Base-by-base conservation (phyloP, 2,797 vertebrate species). In the Nyctalus aviator region DNA sequence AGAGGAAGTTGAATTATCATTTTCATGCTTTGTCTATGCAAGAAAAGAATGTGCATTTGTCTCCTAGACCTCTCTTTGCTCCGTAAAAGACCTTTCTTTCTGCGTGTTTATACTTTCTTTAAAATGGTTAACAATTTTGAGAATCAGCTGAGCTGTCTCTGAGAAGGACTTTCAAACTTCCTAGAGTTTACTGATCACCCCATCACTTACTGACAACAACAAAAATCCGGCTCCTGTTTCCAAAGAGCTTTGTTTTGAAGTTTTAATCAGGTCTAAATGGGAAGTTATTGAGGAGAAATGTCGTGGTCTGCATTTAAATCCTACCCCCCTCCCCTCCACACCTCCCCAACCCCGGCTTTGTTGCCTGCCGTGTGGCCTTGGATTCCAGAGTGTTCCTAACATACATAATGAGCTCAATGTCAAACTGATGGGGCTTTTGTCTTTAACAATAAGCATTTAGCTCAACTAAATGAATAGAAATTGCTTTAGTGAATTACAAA, bases 401-500 rank as follows among this genome's bases (percentile, higher is more conserved):
- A 98, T 97, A 98, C 98, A 98, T 99, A 99, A 99, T 99, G 99
- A 99, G 99, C 98, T 98, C 97, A 97, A 97, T 98, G 98, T 98
- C 98, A 98, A 97, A 98, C 98, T 96, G 97, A 98, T 98, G 98
- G 98, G 98, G 97, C 98, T 99, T 99, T 99, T 99, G 99, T 99
- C 98, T 99, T 98, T 98, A 98, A 99, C 98, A 98, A 98, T 99
- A 98, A 98, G 99, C 98, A 98, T 98, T 99, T 99, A 99, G 99
- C 98, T 98, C 98, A 98, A 98, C 98, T 98, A 99, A 99, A 99
- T 99, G 98, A 99, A 99, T 99, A 98, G 98, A 99, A 99, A 99
- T 99, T 98, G 98, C 98, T 99, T 98, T 98, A 98, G 98, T 99
- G 99, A 99, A 99, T 99, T 99, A 99, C 99, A 98, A 99, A 99